phyloP scores from a whole-genome alignment of 2,113 vertebrate species.

The Festucalex cinctus region DNA sequence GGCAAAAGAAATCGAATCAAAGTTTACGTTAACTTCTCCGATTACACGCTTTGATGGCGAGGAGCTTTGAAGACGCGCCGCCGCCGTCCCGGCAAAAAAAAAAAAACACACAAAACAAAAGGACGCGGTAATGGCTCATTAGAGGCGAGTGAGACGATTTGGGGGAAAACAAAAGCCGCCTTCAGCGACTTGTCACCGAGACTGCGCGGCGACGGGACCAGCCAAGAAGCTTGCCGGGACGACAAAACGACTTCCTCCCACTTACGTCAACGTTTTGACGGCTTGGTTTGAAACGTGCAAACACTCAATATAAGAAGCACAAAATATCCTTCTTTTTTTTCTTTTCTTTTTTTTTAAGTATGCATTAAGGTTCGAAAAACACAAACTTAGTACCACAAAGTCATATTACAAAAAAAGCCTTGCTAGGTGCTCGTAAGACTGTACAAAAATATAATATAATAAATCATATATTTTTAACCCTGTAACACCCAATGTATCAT shows the following conservation, averaged over 20 bases:
- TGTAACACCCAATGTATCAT: no score
- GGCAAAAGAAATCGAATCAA: not conserved
- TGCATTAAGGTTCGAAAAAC: not conserved
- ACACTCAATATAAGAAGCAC: not conserved
- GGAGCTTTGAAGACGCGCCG: not conserved
- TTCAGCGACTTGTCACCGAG: constrained; percentile 70
- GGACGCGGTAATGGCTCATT: constrained; percentile 70
- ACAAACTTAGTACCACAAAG: no score
- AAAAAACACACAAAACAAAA: constrained; percentile 42
- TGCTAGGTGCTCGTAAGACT: no score
- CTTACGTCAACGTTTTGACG: not conserved
- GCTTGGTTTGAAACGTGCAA: not conserved
- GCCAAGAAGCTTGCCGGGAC: constrained; percentile 37
- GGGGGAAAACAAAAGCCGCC: constrained; percentile 75
- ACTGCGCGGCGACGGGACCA: constrained; percentile 53
- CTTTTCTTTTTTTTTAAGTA: not conserved
- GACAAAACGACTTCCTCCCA: constrained; percentile 2
- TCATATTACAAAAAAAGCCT: no score
- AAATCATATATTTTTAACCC: no score
- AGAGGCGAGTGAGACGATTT: constrained; percentile 72
- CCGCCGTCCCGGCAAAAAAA: not conserved
- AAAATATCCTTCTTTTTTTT: not conserved
- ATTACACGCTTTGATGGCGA: not conserved
- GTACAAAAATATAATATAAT: no score
- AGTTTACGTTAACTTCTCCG: not conserved